phyloP scores from a whole-genome alignment of 2,113 vertebrate species.

The Notarius lentiginosus region DNA sequence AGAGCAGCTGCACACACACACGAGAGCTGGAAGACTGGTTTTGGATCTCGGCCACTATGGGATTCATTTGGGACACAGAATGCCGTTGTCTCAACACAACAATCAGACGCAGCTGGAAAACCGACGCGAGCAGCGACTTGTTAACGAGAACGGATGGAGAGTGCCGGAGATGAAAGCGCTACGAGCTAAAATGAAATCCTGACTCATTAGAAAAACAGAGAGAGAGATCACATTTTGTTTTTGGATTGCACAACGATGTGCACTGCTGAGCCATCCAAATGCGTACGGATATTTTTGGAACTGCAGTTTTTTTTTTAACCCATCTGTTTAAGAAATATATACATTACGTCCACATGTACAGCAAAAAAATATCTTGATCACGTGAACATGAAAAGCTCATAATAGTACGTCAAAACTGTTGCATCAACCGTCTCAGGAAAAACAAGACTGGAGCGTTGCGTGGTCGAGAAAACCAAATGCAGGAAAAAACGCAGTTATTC shows the following conservation, averaged over 20 bases:
- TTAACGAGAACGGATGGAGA: background rate
- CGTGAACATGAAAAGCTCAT: no score
- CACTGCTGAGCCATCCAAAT: background rate
- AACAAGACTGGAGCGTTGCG: no score
- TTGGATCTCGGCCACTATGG: conserved; percentile 13
- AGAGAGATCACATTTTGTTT: background rate
- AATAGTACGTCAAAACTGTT: no score
- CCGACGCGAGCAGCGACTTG: background rate
- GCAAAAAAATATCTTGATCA: no score
- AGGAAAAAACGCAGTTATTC: no score
- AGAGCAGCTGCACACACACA: background rate
- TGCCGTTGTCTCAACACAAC: background rate
- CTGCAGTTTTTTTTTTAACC: no score
- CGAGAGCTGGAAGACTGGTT: background rate
- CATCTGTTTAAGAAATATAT: no score
- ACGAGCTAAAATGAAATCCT: background rate
- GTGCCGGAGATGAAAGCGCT: background rate
- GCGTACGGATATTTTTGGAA: no score
- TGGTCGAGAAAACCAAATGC: no score
- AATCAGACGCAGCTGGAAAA: background rate
- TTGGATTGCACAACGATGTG: background rate
- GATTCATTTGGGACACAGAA: conserved; percentile 11
- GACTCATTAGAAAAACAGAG: background rate
- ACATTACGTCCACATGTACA: no score
- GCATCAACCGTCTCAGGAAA: no score